Base-by-base conservation (phyloP, 1,140 invertebrate species). In the Tribolium madens region DNA sequence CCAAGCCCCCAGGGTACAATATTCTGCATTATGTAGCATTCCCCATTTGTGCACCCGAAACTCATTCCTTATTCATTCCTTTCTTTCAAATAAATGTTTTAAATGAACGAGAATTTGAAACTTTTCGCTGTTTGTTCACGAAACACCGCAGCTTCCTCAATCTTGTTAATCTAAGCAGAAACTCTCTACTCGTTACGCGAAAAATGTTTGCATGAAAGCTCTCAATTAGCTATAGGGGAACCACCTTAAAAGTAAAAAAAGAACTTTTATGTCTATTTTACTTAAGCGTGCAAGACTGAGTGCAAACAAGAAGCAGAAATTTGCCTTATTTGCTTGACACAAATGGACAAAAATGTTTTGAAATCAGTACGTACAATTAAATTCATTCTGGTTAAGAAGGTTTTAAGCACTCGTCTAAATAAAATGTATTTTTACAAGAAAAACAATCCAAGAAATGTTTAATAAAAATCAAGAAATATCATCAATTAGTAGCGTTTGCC, bases 31-130 rank as follows among this genome's bases (percentile, higher is more conserved):
- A 64, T 33, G 26, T 33, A 64, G 57, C 21, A 33, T 31, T 10
- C 57, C 26, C 21, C 36, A 2, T 64, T 64, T 64, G 57, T 64
- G 57, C 5, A 42, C 57, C 57, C 57, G 26, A 33, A 64, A 13
- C 57, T 33, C 26, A 64, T 64, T 64, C 13, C 57, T 31, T 33
- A 64, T 64, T 64, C 57, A 64, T 64, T 64, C 21, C 36, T 33
- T 33, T 33, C 48, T 53, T 53, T 73, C 48, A 18, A 15, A 73
- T 50, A 36, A 73, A 52, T 73, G 26, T 73, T 73, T 73, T 47
- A 52, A 73, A 53, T 73, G 18, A 73, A 33, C 52, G 42, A 15
- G 26, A 73, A 73, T 60, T 64, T 75, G 46, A 42, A 64, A 47
- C 21, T 53, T 36, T 42, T 42, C 36, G 36, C 36, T 42, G 36